A percentile compares a stretch with the other conserved stretches of the same genome.
Conservation (phyloP, 2,113 vertebrate genomes). For the Takifugu bimaculatus region DNA sequence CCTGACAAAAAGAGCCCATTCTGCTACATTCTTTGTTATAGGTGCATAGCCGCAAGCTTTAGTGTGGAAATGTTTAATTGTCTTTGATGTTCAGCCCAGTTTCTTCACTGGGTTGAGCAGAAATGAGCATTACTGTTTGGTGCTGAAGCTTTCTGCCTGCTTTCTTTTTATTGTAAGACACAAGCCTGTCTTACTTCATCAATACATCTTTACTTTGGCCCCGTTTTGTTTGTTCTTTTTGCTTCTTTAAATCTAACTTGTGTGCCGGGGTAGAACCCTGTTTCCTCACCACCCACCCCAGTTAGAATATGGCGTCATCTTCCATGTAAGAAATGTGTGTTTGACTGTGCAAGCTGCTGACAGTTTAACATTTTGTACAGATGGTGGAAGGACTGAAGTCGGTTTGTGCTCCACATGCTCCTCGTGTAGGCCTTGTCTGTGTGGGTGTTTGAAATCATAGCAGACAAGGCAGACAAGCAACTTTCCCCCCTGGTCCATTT, state of each 20-base stretch:
- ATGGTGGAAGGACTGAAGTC: conserved; percentile 25
- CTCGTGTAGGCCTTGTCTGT: conserved; percentile 8
- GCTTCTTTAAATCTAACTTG: too few species aligned
- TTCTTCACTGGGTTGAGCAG: conserved; percentile 28
- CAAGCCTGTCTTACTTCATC: conserved; percentile 13
- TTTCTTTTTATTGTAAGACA: too few species aligned
- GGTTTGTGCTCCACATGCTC: conserved; percentile 13
- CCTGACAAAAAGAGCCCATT: too few species aligned
- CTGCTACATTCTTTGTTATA: too few species aligned
- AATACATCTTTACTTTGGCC: conserved; percentile 14
- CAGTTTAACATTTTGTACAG: conserved; percentile 32
- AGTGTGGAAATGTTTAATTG: neutral
- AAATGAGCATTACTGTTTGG: conserved; percentile 19
- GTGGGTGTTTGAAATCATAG: conserved; percentile 26
- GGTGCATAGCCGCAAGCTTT: neutral
- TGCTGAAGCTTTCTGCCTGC: conserved; percentile 23
- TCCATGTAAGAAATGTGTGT: conserved; percentile 36
- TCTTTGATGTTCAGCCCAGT: conserved; percentile 1
- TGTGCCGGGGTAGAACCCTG: too few species aligned
- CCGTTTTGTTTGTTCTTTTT: neutral
- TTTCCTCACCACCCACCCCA: too few species aligned
- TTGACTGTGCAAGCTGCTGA: conserved; percentile 14
- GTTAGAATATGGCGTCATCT: conserved; percentile 12
- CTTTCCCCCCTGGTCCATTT: conserved; percentile 46
- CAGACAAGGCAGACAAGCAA: conserved; percentile 5